Percentiles rank a stretch among this genome's conserved stretches.
Evolutionary conservation across 2,113 vertebrate species (phyloP).

Genomic region (Fregetta grallaria): DNA sequence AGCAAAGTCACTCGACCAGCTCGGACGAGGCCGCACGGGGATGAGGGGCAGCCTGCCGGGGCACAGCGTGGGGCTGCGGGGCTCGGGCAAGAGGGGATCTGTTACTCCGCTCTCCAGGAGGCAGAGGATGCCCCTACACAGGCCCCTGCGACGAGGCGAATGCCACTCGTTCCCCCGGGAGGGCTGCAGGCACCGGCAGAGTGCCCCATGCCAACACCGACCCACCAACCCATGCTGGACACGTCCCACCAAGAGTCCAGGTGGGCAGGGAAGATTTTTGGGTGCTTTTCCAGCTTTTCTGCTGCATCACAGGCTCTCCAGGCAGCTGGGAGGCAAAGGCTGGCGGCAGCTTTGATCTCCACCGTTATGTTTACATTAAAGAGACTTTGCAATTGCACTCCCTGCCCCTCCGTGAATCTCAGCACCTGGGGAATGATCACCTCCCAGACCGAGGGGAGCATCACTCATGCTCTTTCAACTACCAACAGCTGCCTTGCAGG

Average conservation of each 20-base stretch:
- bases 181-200: background rate
- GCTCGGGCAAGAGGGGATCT: background rate
- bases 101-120: background rate
- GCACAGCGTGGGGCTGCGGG: rapidly evolving
- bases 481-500: background rate
- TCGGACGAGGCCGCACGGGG: rapidly evolving
- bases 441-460: background rate
- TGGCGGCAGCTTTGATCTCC: background rate
- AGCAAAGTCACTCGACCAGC: background rate
- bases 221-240: background rate
- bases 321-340: background rate
- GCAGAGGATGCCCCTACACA: background rate
- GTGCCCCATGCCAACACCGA: background rate
- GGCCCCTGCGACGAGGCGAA: rapidly evolving
- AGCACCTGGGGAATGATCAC: background rate
- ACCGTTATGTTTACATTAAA: background rate
- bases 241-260: background rate
- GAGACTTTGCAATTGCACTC: background rate
- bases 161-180: background rate
- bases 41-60: background rate
- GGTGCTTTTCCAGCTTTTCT: background rate
- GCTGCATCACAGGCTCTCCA: background rate
- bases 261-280: background rate
- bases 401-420: background rate
- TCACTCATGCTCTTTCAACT: conserved; percentile 34